Conservation (phyloP, 2,113 vertebrate species). For the Sporophila hypoxantha region DNA sequence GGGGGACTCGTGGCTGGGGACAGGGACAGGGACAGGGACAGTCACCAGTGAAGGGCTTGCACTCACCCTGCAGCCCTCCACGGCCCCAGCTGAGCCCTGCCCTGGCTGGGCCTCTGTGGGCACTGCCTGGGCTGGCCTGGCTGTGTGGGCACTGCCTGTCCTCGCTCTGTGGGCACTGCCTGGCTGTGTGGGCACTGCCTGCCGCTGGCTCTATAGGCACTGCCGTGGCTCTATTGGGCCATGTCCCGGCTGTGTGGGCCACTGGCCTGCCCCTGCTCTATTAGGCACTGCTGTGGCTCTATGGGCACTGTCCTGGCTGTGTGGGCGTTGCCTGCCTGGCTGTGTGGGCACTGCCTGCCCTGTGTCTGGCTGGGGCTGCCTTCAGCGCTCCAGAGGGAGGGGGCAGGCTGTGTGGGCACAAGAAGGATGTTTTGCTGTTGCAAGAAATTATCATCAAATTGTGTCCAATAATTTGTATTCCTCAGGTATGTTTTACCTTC, state of each 20-base stretch:
- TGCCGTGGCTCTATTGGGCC: neutral
- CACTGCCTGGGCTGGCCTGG: too few species aligned
- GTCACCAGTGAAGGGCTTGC: neutral
- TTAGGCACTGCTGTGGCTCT: neutral
- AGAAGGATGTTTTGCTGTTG: neutral
- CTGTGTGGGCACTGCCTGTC: neutral
- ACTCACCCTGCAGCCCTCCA: neutral
- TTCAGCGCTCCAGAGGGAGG: neutral
- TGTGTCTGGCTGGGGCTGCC: accelerated
- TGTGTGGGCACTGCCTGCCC: neutral
- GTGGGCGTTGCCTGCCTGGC: neutral
- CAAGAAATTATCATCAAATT: neutral
- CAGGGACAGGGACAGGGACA: neutral
- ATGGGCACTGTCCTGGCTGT: neutral
- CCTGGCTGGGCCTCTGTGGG: neutral
- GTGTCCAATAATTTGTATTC: neutral
- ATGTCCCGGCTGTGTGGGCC: neutral
- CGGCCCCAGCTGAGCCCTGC: neutral
- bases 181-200: too few species aligned
- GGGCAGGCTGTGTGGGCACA: neutral
- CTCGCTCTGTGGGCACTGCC: neutral
- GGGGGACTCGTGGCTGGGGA: accelerated
- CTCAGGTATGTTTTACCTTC: neutral
- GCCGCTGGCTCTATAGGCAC: neutral
- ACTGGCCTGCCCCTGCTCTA: too few species aligned